Evolutionary conservation across 2,888 invertebrate species (phyloP).

Genomic region (Plagodis pulveraria): DNA sequence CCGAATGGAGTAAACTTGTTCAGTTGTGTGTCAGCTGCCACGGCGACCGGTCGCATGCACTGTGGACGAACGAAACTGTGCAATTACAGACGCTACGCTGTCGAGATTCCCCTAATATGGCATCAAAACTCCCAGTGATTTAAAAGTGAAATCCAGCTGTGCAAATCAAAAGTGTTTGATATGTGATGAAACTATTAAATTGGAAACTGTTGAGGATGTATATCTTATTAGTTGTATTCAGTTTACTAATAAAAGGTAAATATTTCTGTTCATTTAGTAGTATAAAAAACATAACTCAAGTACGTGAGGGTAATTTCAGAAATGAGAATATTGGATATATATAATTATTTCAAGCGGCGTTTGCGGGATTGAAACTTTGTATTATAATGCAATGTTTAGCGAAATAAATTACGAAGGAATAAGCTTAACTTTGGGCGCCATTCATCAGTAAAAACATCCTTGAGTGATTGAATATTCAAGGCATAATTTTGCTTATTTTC

Average conservation of each 20-base stretch:
- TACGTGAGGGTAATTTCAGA: constrained; percentile 10
- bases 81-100: constrained; percentile 14
- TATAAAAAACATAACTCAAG: constrained; percentile 1
- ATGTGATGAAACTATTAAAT: constrained; percentile 69
- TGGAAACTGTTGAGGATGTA: constrained; percentile 71
- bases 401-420: constrained; percentile 9
- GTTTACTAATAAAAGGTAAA: constrained; percentile 78
- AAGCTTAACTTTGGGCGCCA: constrained; percentile 42
- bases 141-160: constrained; percentile 35
- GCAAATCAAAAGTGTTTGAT: constrained; percentile 35
- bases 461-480: constrained; percentile 8
- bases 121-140: constrained; percentile 28
- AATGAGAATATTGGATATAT: too few species aligned
- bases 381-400: background rate
- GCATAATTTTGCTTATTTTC: too few species aligned
- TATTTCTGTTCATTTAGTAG: constrained; percentile 10
- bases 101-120: constrained; percentile 20
- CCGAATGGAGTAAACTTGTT: constrained; percentile 44
- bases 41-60: constrained; percentile 47
- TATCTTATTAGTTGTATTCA: constrained; percentile 69
- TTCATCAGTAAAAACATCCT: constrained; percentile 10
- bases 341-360: background rate
- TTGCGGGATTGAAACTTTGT: constrained; percentile 1
- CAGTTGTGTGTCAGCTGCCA: constrained; percentile 63
- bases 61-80: constrained; percentile 7